Evolutionary conservation across 1,140 invertebrate genomes (phyloP).

Genomic region (Akabosia matsudoensis): DNA sequence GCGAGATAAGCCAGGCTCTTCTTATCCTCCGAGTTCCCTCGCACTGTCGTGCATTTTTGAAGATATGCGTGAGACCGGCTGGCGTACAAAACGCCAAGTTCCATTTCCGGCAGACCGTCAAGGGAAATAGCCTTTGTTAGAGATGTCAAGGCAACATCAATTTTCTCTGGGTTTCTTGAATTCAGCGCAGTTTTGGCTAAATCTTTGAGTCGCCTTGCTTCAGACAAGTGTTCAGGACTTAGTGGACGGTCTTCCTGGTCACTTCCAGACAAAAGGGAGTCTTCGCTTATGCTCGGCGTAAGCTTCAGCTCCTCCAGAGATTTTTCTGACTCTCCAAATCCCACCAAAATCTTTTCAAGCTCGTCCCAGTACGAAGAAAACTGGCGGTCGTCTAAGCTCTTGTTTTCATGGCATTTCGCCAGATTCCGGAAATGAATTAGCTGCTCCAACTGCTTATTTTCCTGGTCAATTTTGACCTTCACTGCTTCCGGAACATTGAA

Average conservation of each 20-base stretch:
- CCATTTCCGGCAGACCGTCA: slow-evolving; percentile 24
- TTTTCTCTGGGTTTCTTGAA: neutral
- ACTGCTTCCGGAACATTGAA: slow-evolving; percentile 19
- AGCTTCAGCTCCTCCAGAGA: slow-evolving; percentile 30
- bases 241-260: neutral
- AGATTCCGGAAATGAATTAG: slow-evolving; percentile 19
- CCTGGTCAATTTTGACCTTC: slow-evolving; percentile 11
- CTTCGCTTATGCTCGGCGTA: slow-evolving; percentile 29
- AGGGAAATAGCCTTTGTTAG: slow-evolving; percentile 21
- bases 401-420: slow-evolving; percentile 16
- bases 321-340: slow-evolving; percentile 33
- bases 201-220: slow-evolving; percentile 28
- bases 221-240: slow-evolving; percentile 1
- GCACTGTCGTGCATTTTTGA: neutral
- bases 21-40: neutral
- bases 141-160: slow-evolving; percentile 4
- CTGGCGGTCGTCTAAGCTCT: slow-evolving; percentile 26
- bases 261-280: neutral
- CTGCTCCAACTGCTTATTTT: slow-evolving; percentile 31
- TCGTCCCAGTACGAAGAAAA: slow-evolving; percentile 30
- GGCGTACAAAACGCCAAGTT: slow-evolving; percentile 28
- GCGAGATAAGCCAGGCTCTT: slow-evolving; percentile 21
- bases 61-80: slow-evolving; percentile 30
- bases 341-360: slow-evolving; percentile 34
- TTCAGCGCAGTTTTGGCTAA: slow-evolving; percentile 23